Evolutionary conservation across 2,113 vertebrate genomes (phyloP), one percentile per base, ranked within the genome.

Genomic region (Xiphophorus couchianus): DNA sequence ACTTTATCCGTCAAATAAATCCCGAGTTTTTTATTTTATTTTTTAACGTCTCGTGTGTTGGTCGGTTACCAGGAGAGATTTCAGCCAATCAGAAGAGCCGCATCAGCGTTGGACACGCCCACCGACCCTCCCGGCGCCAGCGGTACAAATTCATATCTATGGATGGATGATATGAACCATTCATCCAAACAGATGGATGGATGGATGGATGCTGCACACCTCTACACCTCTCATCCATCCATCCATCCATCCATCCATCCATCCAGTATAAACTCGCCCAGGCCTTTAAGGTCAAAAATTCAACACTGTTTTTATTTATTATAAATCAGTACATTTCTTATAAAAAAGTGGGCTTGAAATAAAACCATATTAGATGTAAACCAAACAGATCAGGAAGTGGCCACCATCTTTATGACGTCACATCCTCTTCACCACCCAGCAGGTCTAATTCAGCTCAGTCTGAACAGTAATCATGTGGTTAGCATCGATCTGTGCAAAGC

Each of bases 311-410:
- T 91, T 94, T 94, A 94, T 95, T 94, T 76, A 88, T 93, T 94
- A 94, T 92, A 95, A 95, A 95, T 89, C 91, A 94, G 90, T 91
- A 94, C 92, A 93, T 93, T 92, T 94, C 88, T 93, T 94, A 93
- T 94, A 94, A 90, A 92, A 27, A 72, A 72, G 80, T 80, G 37
- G 81, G 78, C 67, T 76, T 88, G 89, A 94, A 93, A 93, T 89
- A 80, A 94, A 94, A 93, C 82, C 86, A 92, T 73, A 90, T 78
- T 85, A 74, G 89, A 88, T 89, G 84, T 87, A 91, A 93, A 91
- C 87, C 86, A 89, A 87, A 93, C 72, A 85, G 66, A 89, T 82
- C 74, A 82, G 71, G 76, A 90, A 84, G 91, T 88, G 74, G 76
- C 77, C 88, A 83, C 71, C 81, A 78, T 82, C 77, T 82, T 10